Evolutionary conservation across 2,113 vertebrate species (phyloP).

Genomic region (Anthoscopus minutus): DNA sequence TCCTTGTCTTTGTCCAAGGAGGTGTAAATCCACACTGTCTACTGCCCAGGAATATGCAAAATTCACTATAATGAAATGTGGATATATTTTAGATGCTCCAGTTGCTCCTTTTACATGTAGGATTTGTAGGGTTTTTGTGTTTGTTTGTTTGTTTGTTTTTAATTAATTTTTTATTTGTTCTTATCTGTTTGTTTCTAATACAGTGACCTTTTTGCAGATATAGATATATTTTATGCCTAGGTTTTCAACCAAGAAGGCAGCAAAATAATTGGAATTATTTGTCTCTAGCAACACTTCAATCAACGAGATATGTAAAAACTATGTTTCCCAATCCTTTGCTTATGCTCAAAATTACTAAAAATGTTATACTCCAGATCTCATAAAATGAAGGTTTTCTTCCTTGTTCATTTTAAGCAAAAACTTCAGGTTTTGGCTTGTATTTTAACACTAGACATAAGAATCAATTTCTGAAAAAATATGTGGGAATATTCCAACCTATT

Average conservation of each 20-base stretch:
- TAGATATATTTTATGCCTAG: background rate
- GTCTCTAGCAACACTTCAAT: background rate
- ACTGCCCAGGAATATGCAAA: background rate
- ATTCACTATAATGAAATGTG: background rate
- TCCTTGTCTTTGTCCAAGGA: background rate
- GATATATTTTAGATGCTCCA: background rate
- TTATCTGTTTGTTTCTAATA: background rate
- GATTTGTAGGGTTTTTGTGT: background rate
- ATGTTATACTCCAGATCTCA: background rate
- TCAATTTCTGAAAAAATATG: background rate
- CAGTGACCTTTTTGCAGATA: background rate
- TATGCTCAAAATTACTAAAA: background rate
- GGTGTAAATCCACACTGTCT: background rate
- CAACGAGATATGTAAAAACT: background rate
- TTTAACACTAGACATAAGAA: background rate
- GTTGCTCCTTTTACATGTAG: background rate
- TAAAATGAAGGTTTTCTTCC: background rate
- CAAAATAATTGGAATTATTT: background rate
- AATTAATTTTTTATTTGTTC: background rate
- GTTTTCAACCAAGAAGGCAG: background rate
- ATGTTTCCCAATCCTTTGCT: background rate
- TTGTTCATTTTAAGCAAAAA: background rate
- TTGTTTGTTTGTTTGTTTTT: background rate
- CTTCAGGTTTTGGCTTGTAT: background rate
- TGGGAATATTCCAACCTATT: background rate